These are phyloP conservation scores for Scolopax rusticola DNA, from an alignment of 2,797 vertebrate genomes.

Conservation along the genomic window DNA sequence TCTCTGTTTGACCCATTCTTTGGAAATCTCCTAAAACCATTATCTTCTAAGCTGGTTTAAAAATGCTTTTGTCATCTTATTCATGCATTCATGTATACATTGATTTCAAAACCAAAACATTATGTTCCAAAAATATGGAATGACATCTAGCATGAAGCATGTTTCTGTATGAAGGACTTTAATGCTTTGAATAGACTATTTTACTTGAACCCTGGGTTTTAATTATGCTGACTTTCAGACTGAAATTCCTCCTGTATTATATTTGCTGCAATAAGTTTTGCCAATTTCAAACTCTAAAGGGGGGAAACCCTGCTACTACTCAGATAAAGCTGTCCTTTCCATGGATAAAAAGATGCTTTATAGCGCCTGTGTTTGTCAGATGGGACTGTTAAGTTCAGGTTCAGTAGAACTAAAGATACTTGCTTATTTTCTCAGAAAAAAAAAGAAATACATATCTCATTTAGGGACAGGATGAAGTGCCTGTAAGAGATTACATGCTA, in stretches of 20 bases:
- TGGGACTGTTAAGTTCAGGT: neutral
- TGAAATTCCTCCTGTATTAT: neutral
- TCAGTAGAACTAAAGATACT: slow-evolving; percentile 13
- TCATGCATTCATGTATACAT: neutral
- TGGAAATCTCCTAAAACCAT: neutral
- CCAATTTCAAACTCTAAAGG: neutral
- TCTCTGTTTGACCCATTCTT: neutral
- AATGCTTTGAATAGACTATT: neutral
- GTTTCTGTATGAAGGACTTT: neutral
- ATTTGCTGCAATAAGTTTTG: neutral
- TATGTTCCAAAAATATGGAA: neutral
- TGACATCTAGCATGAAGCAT: neutral
- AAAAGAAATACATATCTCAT: neutral
- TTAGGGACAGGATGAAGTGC: slow-evolving; percentile 26
- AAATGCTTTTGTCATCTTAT: neutral
- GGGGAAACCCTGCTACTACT: neutral
- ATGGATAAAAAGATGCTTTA: neutral
- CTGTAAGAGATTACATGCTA: slow-evolving; percentile 44
- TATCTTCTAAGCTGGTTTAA: neutral
- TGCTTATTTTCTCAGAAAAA: slow-evolving; percentile 27
- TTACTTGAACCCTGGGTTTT: neutral
- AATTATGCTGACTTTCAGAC: neutral
- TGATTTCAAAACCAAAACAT: neutral
- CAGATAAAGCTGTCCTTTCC: neutral
- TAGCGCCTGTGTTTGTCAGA: neutral